Evolutionary conservation across 2,888 invertebrate genomes (phyloP).

Genomic region (Endotricha flammealis): DNA sequence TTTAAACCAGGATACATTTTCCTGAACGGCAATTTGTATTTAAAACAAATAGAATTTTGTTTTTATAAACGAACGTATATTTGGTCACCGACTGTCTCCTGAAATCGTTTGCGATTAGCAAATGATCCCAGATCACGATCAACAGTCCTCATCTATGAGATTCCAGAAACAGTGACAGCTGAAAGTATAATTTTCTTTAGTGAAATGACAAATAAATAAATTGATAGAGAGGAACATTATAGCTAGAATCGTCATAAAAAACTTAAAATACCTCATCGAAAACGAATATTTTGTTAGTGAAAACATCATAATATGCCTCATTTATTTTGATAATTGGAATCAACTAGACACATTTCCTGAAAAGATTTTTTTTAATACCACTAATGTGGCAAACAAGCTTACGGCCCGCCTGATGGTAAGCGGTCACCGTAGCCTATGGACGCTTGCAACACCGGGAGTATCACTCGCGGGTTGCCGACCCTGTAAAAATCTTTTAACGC

Average conservation of each 20-base stretch:
- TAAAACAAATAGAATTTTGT: no score
- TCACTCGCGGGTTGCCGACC: no score
- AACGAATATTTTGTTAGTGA: background rate
- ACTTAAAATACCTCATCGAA: background rate
- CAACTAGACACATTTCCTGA: constrained; percentile 21
- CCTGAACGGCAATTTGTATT: no score
- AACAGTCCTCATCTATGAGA: background rate
- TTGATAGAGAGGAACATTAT: background rate
- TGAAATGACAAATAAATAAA: constrained; percentile 1
- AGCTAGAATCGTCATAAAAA: background rate
- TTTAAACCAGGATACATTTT: no score
- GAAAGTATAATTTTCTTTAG: background rate
- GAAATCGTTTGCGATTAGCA: background rate
- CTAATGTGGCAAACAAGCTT: no score
- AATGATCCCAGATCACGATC: background rate
- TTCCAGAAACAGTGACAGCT: background rate
- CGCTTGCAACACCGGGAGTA: no score
- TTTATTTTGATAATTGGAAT: constrained; percentile 27
- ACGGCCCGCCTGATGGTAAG: no score
- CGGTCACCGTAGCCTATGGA: no score
- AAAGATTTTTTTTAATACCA: no score
- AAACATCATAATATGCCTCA: constrained; percentile 12
- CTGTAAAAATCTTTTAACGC: no score
- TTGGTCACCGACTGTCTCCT: constrained; percentile 1
- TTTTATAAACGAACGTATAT: no score